Conservation (phyloP, 2,113 vertebrate genomes). For the Pterocles gutturalis region DNA sequence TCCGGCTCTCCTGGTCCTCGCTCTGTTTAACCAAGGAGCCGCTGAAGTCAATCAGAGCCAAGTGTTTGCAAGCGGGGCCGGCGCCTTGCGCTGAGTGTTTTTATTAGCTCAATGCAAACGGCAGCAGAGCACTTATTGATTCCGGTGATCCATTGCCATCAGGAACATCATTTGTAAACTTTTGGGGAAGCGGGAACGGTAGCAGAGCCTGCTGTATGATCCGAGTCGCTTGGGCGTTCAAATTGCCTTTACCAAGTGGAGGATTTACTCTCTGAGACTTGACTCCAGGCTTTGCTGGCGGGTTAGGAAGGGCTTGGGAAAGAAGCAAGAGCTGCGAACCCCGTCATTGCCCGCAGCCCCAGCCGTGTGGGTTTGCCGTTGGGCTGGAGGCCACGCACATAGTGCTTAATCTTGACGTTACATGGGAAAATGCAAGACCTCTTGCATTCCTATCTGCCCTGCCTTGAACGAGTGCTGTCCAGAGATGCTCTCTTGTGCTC, state of each 20-base stretch:
- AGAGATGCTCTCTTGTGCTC: not conserved
- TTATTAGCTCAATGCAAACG: constrained; percentile 51
- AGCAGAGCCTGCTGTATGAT: not conserved
- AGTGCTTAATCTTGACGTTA: not conserved
- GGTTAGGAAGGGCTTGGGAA: not conserved
- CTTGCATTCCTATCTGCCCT: not conserved
- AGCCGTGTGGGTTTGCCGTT: not conserved
- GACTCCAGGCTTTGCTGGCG: not conserved
- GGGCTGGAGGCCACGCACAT: not conserved
- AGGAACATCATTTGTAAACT: constrained; percentile 56
- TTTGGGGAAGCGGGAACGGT: constrained; percentile 10
- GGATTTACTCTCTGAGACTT: not conserved
- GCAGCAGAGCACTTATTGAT: constrained; percentile 47
- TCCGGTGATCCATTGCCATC: constrained; percentile 28
- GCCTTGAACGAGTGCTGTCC: not conserved
- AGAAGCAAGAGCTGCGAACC: not conserved
- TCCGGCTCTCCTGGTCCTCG: not conserved
- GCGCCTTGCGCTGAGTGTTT: not conserved
- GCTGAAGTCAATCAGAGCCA: not conserved
- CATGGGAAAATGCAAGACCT: not conserved
- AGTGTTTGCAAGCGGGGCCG: not conserved
- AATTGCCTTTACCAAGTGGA: not conserved
- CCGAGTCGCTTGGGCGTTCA: not conserved
- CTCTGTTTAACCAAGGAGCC: not conserved
- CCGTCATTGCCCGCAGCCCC: not conserved